Conservation (phyloP, 2,797 vertebrate genomes). For the Microcaecilia unicolor region DNA sequence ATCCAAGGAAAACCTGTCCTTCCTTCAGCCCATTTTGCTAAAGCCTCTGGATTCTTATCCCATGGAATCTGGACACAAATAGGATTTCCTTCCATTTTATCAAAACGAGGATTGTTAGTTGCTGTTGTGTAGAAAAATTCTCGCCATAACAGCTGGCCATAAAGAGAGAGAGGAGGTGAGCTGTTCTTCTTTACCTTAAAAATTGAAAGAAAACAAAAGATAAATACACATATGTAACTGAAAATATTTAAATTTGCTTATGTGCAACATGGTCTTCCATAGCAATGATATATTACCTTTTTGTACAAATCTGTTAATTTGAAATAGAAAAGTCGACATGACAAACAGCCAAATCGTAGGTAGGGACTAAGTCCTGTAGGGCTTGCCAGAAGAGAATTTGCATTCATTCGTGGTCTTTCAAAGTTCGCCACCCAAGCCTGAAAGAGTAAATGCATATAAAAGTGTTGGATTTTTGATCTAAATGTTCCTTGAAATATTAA, state of each 20-base stretch:
- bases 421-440: conserved; percentile 94
- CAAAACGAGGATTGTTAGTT: conserved; percentile 87
- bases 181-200: conserved; percentile 85
- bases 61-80: conserved; percentile 92
- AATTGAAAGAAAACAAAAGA: conserved; percentile 17
- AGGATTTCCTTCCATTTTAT: conserved; percentile 95
- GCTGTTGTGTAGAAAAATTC: conserved; percentile 93
- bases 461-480: too few species aligned
- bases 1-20: conserved; percentile 91
- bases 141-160: conserved; percentile 86
- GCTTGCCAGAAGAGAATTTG: conserved; percentile 85
- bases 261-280: too few species aligned
- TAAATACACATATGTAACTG: too few species aligned
- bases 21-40: conserved; percentile 94
- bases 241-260: too few species aligned
- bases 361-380: conserved; percentile 89
- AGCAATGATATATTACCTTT: conserved; percentile 80
- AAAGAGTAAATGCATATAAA: conserved; percentile 13
- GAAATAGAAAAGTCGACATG: conserved; percentile 88
- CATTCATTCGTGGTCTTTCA: conserved; percentile 86
- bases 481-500: too few species aligned
- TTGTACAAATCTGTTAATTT: conserved; percentile 88
- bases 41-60: conserved; percentile 84
- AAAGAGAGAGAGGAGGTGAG: conserved; percentile 79
- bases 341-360: conserved; percentile 88